phyloP scores from a whole-genome alignment of 2,888 invertebrate species.

The Lepidochrysops patricia region DNA sequence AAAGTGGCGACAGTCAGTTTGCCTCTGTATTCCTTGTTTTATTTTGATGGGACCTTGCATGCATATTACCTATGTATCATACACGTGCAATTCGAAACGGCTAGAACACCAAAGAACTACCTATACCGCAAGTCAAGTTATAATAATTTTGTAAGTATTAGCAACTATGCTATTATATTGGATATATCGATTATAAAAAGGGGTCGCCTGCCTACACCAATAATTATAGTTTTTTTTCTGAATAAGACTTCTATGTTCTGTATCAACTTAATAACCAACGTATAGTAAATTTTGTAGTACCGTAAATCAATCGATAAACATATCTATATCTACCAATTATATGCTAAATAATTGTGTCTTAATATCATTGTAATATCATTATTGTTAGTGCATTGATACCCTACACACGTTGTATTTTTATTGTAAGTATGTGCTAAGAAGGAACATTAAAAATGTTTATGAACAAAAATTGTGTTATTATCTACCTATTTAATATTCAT shows the following conservation, averaged over 20 bases:
- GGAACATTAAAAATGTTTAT: slow-evolving; percentile 9
- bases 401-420: neutral
- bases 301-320: neutral
- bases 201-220: too few species aligned
- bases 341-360: neutral
- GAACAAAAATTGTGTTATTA: slow-evolving; percentile 1
- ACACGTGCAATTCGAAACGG: slow-evolving; percentile 46
- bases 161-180: neutral
- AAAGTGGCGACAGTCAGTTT: too few species aligned
- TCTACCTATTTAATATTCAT: too few species aligned
- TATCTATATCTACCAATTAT: neutral
- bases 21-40: too few species aligned
- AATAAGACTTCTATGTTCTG: too few species aligned
- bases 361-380: neutral
- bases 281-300: too few species aligned
- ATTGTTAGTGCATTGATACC: neutral
- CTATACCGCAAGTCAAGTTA: slow-evolving; percentile 26
- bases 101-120: slow-evolving; percentile 70
- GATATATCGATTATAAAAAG: neutral
- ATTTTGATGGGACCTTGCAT: neutral
- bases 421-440: too few species aligned
- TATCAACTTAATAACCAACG: too few species aligned
- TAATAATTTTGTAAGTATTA: neutral
- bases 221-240: too few species aligned
- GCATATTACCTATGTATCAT: slow-evolving; percentile 15